Base-by-base conservation (phyloP, 2,888 invertebrate genomes). In the Parasteatoda lunata region DNA sequence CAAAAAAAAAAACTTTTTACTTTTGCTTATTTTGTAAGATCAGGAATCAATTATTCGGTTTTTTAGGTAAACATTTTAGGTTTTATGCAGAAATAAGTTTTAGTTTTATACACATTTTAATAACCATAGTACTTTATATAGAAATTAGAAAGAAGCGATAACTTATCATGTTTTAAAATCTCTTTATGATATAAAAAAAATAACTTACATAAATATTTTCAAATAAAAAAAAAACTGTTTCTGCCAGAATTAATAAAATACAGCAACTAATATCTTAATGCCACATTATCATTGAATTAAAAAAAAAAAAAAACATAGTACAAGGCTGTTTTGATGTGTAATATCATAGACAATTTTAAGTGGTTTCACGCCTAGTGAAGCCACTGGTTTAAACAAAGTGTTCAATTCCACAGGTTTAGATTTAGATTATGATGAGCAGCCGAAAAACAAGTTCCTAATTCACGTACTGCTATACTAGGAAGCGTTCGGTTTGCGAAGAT, bases 331-430 rank as follows among this genome's bases (percentile, higher is more conserved):
- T 78, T 68, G 72, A 11, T 9, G 51, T 77, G 15, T 84, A 73
- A 84, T 78, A 49, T 54, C 59, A 72, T 3, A 13, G 78, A 78
- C 84, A 54, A 66, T 84, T 83, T 77, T 65, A 52, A 54, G 75
- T 64, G 69, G 11, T 49, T 45, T 65, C 69, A 11, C 66, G 79
- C 85, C 85, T 80, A 80, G 85, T 76, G 85, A 75, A 5, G 30
- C n/a, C 64, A 76, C 85, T 15, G 76, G 70, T 80, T 65, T 84
- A 78, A 78, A 85, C 85, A 85, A 79, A 85, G 79, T 80, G 76
- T 85, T 85, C 85, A 80, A 79, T 85, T 73, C 76, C 84, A 85
- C 76, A 65, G 69, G 72, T 78, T 66, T 84, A 84, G 84, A 78
- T 72, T 72, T 75, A 59, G n/a, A 49, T 64, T 47, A 76, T 30